phyloP scores from a whole-genome alignment of 2,797 vertebrate species.

The Platalea minor region DNA sequence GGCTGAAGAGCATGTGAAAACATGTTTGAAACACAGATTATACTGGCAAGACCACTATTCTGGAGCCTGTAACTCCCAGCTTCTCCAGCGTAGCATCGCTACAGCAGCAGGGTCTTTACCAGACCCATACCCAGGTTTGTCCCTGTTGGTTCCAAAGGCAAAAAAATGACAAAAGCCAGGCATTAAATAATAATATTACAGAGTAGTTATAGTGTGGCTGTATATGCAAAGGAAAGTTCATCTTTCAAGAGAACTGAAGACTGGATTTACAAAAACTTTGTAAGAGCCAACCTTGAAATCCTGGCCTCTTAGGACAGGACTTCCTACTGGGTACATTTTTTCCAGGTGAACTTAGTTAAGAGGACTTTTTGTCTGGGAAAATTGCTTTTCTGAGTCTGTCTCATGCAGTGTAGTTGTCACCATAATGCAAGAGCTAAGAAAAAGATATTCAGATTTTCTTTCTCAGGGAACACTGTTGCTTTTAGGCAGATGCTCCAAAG shows the following conservation, averaged over 20 bases:
- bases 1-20: not conserved
- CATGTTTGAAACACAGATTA: not conserved
- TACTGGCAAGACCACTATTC: not conserved
- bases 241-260: not conserved
- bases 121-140: not conserved
- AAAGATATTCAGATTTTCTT: not conserved
- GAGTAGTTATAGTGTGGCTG: not conserved
- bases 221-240: not conserved
- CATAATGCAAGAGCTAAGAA: not conserved
- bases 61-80: not conserved
- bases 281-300: not conserved
- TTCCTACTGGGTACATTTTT: not conserved
- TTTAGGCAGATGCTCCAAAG: not conserved
- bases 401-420: not conserved
- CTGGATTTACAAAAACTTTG: not conserved
- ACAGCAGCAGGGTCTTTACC: not conserved
- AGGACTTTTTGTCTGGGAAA: not conserved
- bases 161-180: not conserved
- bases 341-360: not conserved
- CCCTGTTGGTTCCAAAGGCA: not conserved
- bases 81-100: not conserved
- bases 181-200: slow-evolving; percentile 14
- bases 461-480: not conserved
- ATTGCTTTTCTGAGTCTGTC: not conserved
- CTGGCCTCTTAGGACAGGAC: not conserved